Percentiles rank a stretch among this genome's conserved stretches.
These are phyloP conservation scores for Calliphora vomitoria DNA, from an alignment of 2,888 invertebrate species.

Conservation along the genomic window DNA sequence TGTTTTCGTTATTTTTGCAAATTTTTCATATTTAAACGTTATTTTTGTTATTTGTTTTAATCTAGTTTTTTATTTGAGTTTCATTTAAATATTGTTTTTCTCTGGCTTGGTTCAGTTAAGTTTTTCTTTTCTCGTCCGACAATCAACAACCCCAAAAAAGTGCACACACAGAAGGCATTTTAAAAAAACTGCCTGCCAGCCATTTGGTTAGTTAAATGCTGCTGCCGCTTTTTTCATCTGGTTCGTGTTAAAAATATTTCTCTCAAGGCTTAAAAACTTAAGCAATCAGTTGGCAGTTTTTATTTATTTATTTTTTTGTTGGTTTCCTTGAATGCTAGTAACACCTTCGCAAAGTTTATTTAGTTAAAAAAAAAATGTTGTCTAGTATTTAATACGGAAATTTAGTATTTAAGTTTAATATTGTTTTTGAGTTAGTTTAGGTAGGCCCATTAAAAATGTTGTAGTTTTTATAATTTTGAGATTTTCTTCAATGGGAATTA, in stretches of 20 bases:
- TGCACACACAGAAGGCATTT: conserved; percentile 44
- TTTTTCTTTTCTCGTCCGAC: conserved; percentile 24
- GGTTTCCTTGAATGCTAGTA: conserved; percentile 5
- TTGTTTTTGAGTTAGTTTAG: background rate
- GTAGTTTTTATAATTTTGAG: background rate
- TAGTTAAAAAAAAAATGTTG: background rate
- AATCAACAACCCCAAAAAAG: conserved; percentile 40
- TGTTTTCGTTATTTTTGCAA: background rate
- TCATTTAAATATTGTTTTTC: conserved; percentile 5
- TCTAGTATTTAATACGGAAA: background rate
- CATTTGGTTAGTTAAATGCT: conserved; percentile 30
- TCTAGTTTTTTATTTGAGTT: conserved; percentile 31
- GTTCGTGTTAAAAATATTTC: conserved; percentile 50
- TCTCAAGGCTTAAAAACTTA: conserved; percentile 58
- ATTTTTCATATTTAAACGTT: conserved; percentile 3
- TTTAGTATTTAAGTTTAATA: background rate
- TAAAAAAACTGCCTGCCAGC: conserved; percentile 18
- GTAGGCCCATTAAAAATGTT: background rate
- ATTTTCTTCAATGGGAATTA: too few relatives aligned
- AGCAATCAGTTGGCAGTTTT: conserved; percentile 51
- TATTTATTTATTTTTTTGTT: background rate
- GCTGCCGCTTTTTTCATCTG: conserved; percentile 18
- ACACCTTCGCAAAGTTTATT: conserved; percentile 45
- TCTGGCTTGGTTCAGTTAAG: background rate
- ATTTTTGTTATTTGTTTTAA: conserved; percentile 21